phyloP scores from a whole-genome alignment of 2,797 vertebrate genomes.

The Hylomyscus alleni region DNA sequence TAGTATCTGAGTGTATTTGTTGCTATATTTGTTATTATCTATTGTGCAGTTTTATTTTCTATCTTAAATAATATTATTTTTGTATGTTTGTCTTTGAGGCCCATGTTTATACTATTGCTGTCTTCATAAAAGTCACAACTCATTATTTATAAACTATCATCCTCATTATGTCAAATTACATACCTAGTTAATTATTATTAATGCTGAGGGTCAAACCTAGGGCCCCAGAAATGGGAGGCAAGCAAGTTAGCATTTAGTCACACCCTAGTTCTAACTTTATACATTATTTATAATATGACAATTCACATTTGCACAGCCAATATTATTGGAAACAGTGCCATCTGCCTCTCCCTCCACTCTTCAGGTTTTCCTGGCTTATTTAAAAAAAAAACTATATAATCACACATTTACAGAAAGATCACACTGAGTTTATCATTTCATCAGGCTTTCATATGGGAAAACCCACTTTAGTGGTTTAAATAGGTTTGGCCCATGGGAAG shows the following conservation, averaged over 20 bases:
- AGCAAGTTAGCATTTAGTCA: not conserved
- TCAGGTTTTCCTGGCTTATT: not conserved
- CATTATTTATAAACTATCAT: slow-evolving; percentile 12
- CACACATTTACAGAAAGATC: not conserved
- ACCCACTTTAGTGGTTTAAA: not conserved
- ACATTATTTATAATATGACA: not conserved
- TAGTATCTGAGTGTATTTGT: not conserved
- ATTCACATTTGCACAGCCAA: not conserved
- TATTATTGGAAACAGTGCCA: not conserved
- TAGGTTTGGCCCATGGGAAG: not conserved
- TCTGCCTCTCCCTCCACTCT: not conserved
- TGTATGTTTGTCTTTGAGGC: not conserved
- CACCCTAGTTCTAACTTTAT: not conserved
- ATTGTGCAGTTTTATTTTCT: not conserved
- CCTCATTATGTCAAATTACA: not conserved
- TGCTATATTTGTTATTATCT: not conserved
- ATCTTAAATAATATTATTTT: not conserved
- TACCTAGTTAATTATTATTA: not conserved
- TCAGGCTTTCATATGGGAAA: not conserved
- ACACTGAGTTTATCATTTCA: not conserved
- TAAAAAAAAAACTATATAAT: not conserved
- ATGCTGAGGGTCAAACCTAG: not conserved
- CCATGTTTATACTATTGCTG: not conserved
- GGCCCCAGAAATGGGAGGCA: not conserved
- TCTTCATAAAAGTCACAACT: not conserved